A percentile compares a stretch with the other conserved stretches of the same genome.
Evolutionary conservation across 1,140 invertebrate species (phyloP).

Genomic region (Philotrypesis tridentata): DNA sequence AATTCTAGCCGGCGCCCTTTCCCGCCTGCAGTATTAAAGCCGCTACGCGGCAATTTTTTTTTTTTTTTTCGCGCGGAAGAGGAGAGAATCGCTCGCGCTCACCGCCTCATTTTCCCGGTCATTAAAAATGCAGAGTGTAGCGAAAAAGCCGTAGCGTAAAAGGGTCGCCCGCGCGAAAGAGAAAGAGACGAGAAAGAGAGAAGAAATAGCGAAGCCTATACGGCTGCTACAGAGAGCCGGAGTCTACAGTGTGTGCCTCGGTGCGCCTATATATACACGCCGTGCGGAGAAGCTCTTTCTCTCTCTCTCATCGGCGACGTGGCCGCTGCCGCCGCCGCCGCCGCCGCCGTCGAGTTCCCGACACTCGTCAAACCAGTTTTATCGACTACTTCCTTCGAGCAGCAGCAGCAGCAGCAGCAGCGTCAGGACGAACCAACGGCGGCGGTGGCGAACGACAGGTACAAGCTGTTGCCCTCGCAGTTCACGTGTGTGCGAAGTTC

Average conservation of each 20-base stretch:
- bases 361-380: constrained; percentile 73
- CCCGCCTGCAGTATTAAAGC: neutral
- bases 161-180: neutral
- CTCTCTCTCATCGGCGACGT: neutral
- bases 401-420: neutral
- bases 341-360: no score
- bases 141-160: constrained; percentile 23
- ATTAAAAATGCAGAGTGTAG: constrained; percentile 3
- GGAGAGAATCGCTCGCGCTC: neutral
- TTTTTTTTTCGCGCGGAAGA: neutral
- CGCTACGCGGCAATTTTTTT: constrained; percentile 6
- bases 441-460: constrained; percentile 22
- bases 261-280: no score
- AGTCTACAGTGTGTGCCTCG: neutral
- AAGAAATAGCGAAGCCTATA: neutral
- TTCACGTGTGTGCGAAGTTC: constrained; percentile 8
- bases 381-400: constrained; percentile 70
- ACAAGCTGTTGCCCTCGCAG: constrained; percentile 33
- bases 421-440: constrained; percentile 60
- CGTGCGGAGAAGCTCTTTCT: neutral
- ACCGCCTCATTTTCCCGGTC: constrained; percentile 3
- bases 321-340: constrained; percentile 48
- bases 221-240: neutral
- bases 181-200: constrained; percentile 28
- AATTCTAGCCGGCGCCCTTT: neutral